A percentile compares a stretch with the other conserved stretches of the same genome.
Evolutionary conservation across 1,140 invertebrate genomes (phyloP).

Genomic region (Pentalonia nigronervosa): DNA sequence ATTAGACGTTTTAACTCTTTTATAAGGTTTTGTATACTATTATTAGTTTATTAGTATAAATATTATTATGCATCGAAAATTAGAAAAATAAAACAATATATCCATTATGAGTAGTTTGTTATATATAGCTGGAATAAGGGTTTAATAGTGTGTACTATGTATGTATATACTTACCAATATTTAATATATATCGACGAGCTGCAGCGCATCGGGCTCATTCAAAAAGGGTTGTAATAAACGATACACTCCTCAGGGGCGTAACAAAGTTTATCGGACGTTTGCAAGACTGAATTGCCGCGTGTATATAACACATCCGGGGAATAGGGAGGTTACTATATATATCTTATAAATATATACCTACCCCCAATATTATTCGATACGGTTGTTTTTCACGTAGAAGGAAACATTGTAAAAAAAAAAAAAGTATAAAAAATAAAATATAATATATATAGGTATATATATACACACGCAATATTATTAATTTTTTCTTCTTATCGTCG

Average conservation of each 20-base stretch:
- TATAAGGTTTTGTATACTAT: background rate
- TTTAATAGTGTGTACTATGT: background rate
- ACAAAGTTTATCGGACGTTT: conserved; percentile 53
- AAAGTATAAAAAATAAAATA: background rate
- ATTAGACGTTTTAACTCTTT: background rate
- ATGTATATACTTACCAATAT: background rate
- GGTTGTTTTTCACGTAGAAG: conserved; percentile 54
- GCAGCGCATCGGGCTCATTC: background rate
- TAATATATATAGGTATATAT: background rate
- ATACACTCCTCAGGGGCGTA: conserved; percentile 41
- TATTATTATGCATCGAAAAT: background rate
- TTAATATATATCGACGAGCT: background rate
- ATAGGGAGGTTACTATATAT: conserved; percentile 7
- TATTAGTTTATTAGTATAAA: background rate
- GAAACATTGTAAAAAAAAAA: conserved; percentile 23
- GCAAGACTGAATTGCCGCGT: conserved; percentile 53
- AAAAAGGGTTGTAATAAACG: conserved; percentile 51
- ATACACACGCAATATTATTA: background rate
- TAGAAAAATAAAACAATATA: background rate
- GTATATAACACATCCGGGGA: conserved; percentile 47
- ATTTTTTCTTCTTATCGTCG: conserved; percentile 54
- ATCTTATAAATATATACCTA: background rate
- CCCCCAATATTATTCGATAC: conserved; percentile 47
- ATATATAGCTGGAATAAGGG: background rate
- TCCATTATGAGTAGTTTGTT: background rate